Evolutionary conservation across 1,140 invertebrate genomes (phyloP).

Genomic region (Laodelphax striatellus): DNA sequence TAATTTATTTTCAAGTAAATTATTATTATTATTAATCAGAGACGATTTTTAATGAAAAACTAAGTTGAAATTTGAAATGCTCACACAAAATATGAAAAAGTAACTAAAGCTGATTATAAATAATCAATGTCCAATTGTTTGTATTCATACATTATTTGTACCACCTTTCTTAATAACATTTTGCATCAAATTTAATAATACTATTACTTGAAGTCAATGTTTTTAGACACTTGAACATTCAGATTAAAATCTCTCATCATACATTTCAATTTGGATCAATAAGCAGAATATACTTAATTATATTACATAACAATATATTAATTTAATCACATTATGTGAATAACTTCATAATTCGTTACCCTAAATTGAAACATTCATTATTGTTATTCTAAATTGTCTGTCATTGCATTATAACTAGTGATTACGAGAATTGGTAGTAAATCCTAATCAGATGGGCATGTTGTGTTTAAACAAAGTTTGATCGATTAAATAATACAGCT

Average conservation of each 20-base stretch:
- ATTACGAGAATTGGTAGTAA: not conserved
- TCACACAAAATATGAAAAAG: not conserved
- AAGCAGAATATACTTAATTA: not conserved
- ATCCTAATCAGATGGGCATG: not conserved
- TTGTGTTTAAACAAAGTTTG: constrained; percentile 1
- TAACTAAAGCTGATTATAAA: not conserved
- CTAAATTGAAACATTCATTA: not conserved
- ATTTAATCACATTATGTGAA: not conserved
- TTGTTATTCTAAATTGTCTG: not conserved
- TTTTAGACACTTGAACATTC: not conserved
- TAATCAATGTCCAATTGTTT: not conserved
- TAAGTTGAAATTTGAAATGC: not conserved
- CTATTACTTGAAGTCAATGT: not conserved
- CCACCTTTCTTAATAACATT: not conserved
- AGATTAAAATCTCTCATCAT: not conserved
- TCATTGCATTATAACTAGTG: constrained; percentile 1
- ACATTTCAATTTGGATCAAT: constrained; percentile 1
- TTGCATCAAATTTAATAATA: not conserved
- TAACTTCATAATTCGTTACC: not conserved
- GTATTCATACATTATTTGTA: not conserved
- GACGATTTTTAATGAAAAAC: not conserved
- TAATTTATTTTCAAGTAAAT: too few species aligned
- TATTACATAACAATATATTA: not conserved
- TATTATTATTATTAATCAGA: not conserved
- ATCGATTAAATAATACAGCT: constrained; percentile 17